Base-by-base conservation (phyloP, 2,888 invertebrate genomes). In the Ernsta delagoae region DNA sequence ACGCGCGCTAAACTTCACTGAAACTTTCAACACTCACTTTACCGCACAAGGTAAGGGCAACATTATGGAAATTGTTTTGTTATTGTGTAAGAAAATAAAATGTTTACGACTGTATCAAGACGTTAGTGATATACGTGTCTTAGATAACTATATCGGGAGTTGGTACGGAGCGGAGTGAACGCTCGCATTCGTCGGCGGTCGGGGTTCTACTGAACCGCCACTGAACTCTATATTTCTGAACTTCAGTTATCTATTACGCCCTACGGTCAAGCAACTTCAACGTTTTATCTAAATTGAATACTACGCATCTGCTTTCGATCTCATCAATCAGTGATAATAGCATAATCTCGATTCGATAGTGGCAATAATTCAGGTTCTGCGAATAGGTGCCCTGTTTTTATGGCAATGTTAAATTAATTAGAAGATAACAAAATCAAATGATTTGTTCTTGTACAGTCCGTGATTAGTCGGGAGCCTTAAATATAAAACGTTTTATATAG, bases 191-290 rank as follows among this genome's bases (percentile, higher is more conserved):
- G 45, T 45, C 64, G 75, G 73, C 66, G 65, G 84, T 72, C 78
- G 75, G 74, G 75, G 76, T 77, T 81, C 79, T 76, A 89, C 89
- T 89, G 88, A 83, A 72, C 74, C 70, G 70, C 24, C 66, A 43
- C 24, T 64, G 64, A 39, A 67, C 56, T 54, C 12, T 57, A 60
- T 4, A 24, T 50, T 70, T 66, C 61, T 70, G 72, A 63, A 74
- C 70, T 72, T 71, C 69, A 69, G 62, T 68, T 68, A 68, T 69
- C 62, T 69, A 43, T 59, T 65, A 50, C 57, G 57, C 50, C 62
- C 62, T 68, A 57, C 45, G 62, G 62, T 68, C 57, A 63, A 62
- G 41, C 16, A 68, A 68, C 43, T 54, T 9, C 16, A 12, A 39
- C 31, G 41, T 54, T 68, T 63, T 63, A 68, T 68, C 62, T 59